phyloP scores from a whole-genome alignment of 37 sponge, comb jelly and placozoan species.

The Mnemiopsis leidyi region DNA sequence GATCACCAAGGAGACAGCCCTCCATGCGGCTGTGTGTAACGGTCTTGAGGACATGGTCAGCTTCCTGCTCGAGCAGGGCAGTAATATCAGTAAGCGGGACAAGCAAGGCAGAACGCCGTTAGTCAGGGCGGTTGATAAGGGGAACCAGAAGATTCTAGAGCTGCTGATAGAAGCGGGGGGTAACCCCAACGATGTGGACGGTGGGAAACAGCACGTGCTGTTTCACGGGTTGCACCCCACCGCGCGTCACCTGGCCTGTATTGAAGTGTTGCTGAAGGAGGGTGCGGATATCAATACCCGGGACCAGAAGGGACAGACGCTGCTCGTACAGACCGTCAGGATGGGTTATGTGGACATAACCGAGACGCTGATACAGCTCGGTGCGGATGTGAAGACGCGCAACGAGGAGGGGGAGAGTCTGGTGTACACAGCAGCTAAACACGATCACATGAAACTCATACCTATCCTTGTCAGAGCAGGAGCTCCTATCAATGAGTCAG shows the following conservation, averaged over 20 bases:
- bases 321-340: conserved; percentile 28
- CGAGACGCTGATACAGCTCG: conserved; percentile 44
- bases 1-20: conserved; percentile 30
- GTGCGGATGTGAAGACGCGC: conserved; percentile 4
- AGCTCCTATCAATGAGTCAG: conserved; percentile 35
- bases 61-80: conserved; percentile 62
- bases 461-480: conserved; percentile 50
- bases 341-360: conserved; percentile 51
- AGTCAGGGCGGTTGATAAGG: conserved; percentile 57
- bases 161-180: conserved; percentile 55
- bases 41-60: conserved; percentile 62
- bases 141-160: conserved; percentile 51
- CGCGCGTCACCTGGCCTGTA: conserved; percentile 33
- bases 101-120: conserved; percentile 56
- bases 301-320: conserved; percentile 45
- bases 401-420: conserved; percentile 27
- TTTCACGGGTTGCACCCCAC: conserved; percentile 42
- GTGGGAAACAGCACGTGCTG: background rate
- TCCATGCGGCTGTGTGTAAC: conserved; percentile 61
- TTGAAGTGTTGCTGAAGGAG: conserved; percentile 18
- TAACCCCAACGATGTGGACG: conserved; percentile 28
- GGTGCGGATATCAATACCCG: conserved; percentile 49
- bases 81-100: conserved; percentile 52
- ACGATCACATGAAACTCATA: conserved; percentile 22
- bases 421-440: conserved; percentile 34